Evolutionary conservation across 2,888 invertebrate species (phyloP), one percentile per base, ranked within the genome.

Genomic region (Disparrhopalites patrizii): DNA sequence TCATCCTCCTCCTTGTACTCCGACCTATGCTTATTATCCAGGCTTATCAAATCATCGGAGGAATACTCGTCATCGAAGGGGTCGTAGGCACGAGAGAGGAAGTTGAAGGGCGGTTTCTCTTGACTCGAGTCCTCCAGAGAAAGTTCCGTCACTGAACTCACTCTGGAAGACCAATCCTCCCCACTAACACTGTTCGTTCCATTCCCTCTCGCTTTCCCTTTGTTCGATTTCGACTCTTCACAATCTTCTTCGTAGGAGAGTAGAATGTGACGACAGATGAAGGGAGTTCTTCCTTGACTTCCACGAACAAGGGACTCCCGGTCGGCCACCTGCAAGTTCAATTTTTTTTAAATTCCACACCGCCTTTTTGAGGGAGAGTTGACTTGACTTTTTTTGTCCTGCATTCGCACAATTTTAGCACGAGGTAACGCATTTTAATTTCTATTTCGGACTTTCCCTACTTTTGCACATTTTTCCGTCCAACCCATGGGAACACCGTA

Each of bases 261-360:
- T 20, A 54, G 57, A 10, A 75, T 62, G 57, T 75, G 75, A 31
- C 73, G 73, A 43, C 72, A 73, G 60, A 72, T 62, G 66, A 70
- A 73, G 0, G 70, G 61, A 28, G 67, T 67, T 33, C 70, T 70
- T 25, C 69, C 70, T 25, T 69, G 69, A 47, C 68, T 69, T 23
- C 71, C 72, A 57, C 65, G 69, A 18, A 75, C 62, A 40, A 73
- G 47, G 1, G 70, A 65, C 47, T 70, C 68, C 8, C 75, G 68
- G 60, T 75, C 75, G n/a, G 75, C 75, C 23, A 75, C 70, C 75
- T 75, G 51, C 5, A 52, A 58, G 62, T 36, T n/a, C n/a, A n/a
- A n/a, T n/a, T n/a, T n/a, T n/a, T n/a, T n/a, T n/a, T n/a, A n/a
- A n/a, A n/a, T n/a, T n/a, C n/a, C n/a, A n/a, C n/a, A n/a, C n/a